phyloP scores from a whole-genome alignment of 23 tunicate genomes.

The Trididemnum nubilum region DNA sequence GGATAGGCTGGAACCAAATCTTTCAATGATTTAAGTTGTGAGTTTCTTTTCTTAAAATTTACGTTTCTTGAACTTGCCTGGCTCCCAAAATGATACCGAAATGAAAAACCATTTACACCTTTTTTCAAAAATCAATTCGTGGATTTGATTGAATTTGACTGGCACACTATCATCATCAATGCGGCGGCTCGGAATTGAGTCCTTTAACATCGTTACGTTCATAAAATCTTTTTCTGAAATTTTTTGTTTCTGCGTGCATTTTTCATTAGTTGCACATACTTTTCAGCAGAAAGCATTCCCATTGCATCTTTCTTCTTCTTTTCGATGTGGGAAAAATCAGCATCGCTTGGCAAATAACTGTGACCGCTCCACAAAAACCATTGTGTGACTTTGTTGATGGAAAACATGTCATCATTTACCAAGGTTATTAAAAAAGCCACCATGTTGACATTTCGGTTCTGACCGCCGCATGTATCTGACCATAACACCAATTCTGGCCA shows the following conservation, averaged over 20 bases:
- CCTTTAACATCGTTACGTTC: neutral
- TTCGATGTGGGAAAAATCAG: slow-evolving; percentile 7
- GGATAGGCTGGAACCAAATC: too few relatives aligned
- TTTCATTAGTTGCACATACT: neutral
- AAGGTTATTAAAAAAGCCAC: neutral
- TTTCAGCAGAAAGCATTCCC: neutral
- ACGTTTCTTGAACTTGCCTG: too few relatives aligned
- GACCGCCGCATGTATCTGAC: slow-evolving; percentile 18
- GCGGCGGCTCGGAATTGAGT: neutral
- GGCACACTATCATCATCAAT: neutral
- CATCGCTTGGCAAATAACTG: slow-evolving; percentile 5
- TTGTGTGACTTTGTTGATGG: neutral
- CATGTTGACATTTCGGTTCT: slow-evolving; percentile 13
- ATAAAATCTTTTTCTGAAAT: neutral
- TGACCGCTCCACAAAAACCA: slow-evolving; percentile 23
- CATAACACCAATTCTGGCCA: slow-evolving; percentile 11
- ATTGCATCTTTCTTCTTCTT: neutral
- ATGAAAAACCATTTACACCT: neutral
- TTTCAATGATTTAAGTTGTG: too few relatives aligned
- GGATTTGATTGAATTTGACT: neutral
- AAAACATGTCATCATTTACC: neutral
- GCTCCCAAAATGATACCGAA: neutral
- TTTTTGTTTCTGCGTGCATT: neutral
- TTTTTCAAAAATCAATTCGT: neutral
- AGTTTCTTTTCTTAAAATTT: too few relatives aligned